Conservation (phyloP, 2,888 invertebrate genomes). For the Yponomeuta plumbellus region DNA sequence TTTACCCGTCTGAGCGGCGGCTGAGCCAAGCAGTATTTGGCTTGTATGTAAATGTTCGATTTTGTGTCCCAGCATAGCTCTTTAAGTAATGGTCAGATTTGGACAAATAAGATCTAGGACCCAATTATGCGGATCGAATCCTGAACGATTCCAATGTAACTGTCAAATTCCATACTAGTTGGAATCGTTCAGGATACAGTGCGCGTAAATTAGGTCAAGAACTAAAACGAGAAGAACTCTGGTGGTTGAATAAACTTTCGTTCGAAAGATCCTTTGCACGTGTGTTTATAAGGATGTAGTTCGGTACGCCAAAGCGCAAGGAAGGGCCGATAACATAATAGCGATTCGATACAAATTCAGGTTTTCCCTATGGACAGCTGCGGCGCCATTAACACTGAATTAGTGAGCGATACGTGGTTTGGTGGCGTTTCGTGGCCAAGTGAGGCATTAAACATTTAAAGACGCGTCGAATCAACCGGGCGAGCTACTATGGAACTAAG, state of each 20-base stretch:
- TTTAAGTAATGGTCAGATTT: too few species aligned
- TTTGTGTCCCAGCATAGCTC: too few species aligned
- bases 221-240: too few species aligned
- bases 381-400: conserved; percentile 31
- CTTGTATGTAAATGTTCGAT: too few species aligned
- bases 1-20: too few species aligned
- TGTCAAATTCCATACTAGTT: too few species aligned
- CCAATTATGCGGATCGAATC: too few species aligned
- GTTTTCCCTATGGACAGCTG: background rate
- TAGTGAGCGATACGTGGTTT: conserved; percentile 29
- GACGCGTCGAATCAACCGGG: background rate
- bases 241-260: conserved; percentile 17
- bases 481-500: background rate
- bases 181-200: too few species aligned
- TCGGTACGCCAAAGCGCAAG: background rate
- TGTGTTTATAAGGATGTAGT: background rate
- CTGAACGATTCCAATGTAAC: too few species aligned
- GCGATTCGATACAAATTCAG: background rate
- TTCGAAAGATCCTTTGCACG: background rate
- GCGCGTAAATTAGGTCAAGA: too few species aligned
- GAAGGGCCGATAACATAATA: background rate
- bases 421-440: conserved; percentile 5
- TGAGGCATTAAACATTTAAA: conserved; percentile 19
- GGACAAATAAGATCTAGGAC: too few species aligned
- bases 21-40: too few species aligned